Evolutionary conservation across 2,888 invertebrate genomes (phyloP).

Genomic region (Camptogramma bilineatum): DNA sequence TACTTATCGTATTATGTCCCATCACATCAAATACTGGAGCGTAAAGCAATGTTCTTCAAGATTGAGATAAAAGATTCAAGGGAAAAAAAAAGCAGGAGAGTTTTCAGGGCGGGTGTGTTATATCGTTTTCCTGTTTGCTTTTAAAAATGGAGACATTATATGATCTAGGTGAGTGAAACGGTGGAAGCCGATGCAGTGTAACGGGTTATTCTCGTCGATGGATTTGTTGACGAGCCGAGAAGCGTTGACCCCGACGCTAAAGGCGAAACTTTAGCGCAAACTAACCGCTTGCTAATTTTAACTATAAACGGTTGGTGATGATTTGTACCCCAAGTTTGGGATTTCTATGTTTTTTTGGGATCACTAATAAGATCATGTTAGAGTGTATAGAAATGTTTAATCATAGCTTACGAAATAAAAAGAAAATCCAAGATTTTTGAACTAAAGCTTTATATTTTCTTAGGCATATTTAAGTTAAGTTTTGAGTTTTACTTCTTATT

Average conservation of each 20-base stretch:
- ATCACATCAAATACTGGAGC: neutral
- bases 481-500: no score
- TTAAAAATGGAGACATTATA: conserved; percentile 57
- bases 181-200: conserved; percentile 78
- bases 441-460: no score
- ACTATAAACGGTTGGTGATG: conserved; percentile 23
- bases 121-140: conserved; percentile 35
- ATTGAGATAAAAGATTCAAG: neutral
- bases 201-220: conserved; percentile 84
- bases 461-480: no score
- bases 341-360: neutral
- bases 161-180: conserved; percentile 76
- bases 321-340: conserved; percentile 1
- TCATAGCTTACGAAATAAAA: neutral
- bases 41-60: neutral
- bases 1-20: no score
- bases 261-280: conserved; percentile 73
- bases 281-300: conserved; percentile 55
- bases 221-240: conserved; percentile 82
- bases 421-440: no score
- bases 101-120: conserved; percentile 10
- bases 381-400: neutral
- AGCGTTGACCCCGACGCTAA: conserved; percentile 78
- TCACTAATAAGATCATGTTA: neutral
- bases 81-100: neutral